Conservation (phyloP, 2,797 vertebrate genomes). For the Pseudotriccus pelzelni region DNA sequence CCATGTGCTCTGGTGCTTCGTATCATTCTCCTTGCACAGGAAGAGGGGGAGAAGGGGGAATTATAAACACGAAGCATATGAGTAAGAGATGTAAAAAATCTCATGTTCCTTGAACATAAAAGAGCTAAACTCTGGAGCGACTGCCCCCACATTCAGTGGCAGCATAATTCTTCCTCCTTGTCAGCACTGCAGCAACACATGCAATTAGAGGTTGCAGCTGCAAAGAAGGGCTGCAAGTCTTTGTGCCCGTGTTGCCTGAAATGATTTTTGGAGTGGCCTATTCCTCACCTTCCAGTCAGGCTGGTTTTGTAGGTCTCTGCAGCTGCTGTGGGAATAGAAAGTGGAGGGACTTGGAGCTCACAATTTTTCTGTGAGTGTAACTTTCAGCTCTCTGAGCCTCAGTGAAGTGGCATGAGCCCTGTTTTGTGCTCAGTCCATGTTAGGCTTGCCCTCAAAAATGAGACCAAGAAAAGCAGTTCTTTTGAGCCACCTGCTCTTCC, state of each 20-base stretch:
- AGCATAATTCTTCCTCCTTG: not conserved
- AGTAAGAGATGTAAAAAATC: not conserved
- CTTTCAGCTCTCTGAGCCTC: rapidly evolving
- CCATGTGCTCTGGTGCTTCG: not conserved
- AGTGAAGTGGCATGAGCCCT: not conserved
- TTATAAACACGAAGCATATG: not conserved
- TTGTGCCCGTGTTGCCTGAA: not conserved
- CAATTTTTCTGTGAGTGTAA: rapidly evolving
- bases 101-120: not conserved
- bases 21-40: not conserved
- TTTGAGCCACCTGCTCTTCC: not conserved
- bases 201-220: not conserved
- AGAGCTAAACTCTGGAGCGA: not conserved
- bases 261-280: not conserved
- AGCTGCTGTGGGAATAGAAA: rapidly evolving
- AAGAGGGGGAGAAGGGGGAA: not conserved
- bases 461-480: not conserved
- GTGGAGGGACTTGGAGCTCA: not conserved
- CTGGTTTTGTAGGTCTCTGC: not conserved
- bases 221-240: not conserved
- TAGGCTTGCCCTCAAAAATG: not conserved
- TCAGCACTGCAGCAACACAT: rapidly evolving
- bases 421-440: not conserved
- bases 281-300: not conserved
- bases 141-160: not conserved